phyloP scores from a whole-genome alignment of 2,113 vertebrate species.

The Leptocoma aspasia region DNA sequence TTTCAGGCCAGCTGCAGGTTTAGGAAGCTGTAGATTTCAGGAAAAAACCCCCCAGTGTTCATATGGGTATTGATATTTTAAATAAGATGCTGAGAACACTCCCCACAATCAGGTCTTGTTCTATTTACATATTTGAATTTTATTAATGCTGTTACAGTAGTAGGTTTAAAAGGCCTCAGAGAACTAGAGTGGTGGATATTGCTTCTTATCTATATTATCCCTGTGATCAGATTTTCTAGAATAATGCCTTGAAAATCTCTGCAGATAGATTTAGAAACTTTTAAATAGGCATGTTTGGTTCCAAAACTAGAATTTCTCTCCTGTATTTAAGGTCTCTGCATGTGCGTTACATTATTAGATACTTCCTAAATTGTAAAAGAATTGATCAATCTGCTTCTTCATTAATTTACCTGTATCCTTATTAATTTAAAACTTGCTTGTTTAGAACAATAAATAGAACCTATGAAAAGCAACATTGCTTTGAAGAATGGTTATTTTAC shows the following conservation, averaged over 20 bases:
- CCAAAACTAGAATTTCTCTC: not conserved
- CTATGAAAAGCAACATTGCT: not conserved
- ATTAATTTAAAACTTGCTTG: not conserved
- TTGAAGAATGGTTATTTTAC: not conserved
- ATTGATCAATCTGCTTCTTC: not conserved
- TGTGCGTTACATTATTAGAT: not conserved
- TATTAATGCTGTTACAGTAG: not conserved
- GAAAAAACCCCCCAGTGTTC: not conserved
- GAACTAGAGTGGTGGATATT: not conserved
- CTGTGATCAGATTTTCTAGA: not conserved
- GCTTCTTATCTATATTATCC: not conserved
- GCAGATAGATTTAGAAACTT: not conserved
- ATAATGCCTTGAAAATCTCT: not conserved
- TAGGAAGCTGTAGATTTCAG: not conserved
- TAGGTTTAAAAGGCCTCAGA: not conserved
- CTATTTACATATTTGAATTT: not conserved
- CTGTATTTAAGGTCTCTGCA: not conserved
- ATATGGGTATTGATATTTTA: not conserved
- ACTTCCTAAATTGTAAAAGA: not conserved
- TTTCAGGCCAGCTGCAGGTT: not conserved
- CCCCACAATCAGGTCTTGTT: not conserved
- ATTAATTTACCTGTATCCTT: not conserved
- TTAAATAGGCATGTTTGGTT: not conserved
- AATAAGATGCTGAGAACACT: not conserved
- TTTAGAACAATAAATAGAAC: not conserved